Base-by-base conservation (phyloP, 2,113 vertebrate species). In the Notarius quadriscutis region DNA sequence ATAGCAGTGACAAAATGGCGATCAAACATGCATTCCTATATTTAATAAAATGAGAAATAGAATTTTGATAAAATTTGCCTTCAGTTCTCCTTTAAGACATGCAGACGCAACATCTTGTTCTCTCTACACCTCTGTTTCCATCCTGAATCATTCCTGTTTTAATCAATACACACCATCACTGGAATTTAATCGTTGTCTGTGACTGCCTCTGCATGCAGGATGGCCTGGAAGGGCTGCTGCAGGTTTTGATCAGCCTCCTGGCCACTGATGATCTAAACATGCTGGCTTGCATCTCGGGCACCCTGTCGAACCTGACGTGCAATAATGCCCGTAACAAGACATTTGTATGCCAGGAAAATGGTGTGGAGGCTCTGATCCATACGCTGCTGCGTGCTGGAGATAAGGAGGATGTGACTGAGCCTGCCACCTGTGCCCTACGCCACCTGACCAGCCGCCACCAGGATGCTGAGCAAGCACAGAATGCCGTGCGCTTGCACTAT, bases 261-360 rank as follows among this genome's bases (percentile, higher is more conserved):
- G 96, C 96, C 15, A 96, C 97, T 0, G 97, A 99, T 0, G 98
- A 99, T 0, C 88, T 97, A 90, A 97, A 97, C 0, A 97, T 99
- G 93, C 96, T 99, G 89, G 98, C 98, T 69, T 99, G 98, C 0
- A 95, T 98, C 90, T 98, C 98, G 0, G 98, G 98, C 86, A 97
- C 98, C 63, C 96, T 99, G 86, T 99, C 98, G 81, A 99, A 99
- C 93, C 96, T 99, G 87, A 99, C 98, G 0, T 99, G 98, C 95
- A 99, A 99, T 96, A 99, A 99, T 71, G 95, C 95, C 91, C 95
- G 97, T 94, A 99, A 99, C 91, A 99, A 99, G 94, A 96, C 96
- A 0, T 96, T 97, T 93, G 98, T 99, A 90, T 98, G 97, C 0
- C 97, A 98, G 94, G 95, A 93, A 0, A 97, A 97, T 0, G 98